phyloP scores from a whole-genome alignment of 2,113 vertebrate species.

The Elgaria multicarinata region DNA sequence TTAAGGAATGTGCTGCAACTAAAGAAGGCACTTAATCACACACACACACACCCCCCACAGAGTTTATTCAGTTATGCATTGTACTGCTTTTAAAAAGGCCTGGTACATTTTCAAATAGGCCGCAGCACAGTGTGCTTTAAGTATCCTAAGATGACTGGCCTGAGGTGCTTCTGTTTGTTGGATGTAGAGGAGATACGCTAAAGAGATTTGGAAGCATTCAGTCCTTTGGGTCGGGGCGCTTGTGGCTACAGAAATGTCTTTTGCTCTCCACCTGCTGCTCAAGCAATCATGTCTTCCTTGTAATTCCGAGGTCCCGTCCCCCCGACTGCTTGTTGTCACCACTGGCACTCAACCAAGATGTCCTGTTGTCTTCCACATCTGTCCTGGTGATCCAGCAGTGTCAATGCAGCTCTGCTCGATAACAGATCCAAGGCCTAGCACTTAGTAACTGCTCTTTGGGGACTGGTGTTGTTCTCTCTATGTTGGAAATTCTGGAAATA shows the following conservation, averaged over 20 bases:
- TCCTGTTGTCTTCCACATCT: background rate
- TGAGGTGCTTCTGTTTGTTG: slow-evolving; percentile 25
- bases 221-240: background rate
- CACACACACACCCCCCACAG: background rate
- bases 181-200: slow-evolving; percentile 18
- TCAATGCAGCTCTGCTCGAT: background rate
- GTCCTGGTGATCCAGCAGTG: accelerated
- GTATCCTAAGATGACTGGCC: background rate
- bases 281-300: background rate
- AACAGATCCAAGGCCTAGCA: background rate
- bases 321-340: background rate
- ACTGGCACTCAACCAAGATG: slow-evolving; percentile 11
- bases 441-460: background rate
- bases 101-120: background rate
- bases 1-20: background rate
- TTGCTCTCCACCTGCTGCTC: slow-evolving; percentile 16
- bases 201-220: slow-evolving; percentile 34
- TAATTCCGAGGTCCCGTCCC: background rate
- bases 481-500: background rate
- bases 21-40: background rate
- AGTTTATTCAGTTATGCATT: background rate
- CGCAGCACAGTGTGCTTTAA: background rate
- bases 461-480: background rate
- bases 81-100: background rate
- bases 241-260: slow-evolving; percentile 9